Percentiles rank a stretch among this genome's conserved stretches.
These are phyloP conservation scores for Forbesichthys agassizii DNA, from an alignment of 2,113 vertebrate species.

Conservation along the genomic window DNA sequence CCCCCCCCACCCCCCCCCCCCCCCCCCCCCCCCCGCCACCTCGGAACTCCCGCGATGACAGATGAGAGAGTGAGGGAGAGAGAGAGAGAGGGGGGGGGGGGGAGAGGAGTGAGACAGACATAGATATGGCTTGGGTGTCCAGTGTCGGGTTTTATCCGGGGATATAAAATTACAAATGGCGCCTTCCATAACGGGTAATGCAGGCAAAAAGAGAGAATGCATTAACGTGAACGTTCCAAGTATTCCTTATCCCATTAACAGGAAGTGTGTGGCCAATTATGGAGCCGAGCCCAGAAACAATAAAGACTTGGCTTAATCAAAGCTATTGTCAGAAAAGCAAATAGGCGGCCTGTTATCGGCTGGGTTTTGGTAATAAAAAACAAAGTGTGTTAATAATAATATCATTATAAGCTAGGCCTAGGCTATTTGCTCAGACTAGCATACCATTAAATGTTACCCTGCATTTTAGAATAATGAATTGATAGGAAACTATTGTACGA, in stretches of 20 bases:
- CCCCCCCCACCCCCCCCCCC: no score
- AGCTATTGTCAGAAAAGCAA: constrained; percentile 26
- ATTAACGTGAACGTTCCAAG: constrained; percentile 52
- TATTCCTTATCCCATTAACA: constrained; percentile 54
- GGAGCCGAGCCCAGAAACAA: constrained; percentile 32
- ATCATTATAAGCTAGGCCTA: not conserved
- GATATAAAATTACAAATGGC: constrained; percentile 77
- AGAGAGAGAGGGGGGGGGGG: not conserved
- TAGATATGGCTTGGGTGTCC: constrained; percentile 52
- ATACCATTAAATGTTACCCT: not conserved
- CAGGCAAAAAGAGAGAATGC: constrained; percentile 14
- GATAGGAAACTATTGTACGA: not conserved
- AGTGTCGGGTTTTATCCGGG: constrained; percentile 66
- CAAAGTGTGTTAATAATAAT: not conserved
- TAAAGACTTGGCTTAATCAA: constrained; percentile 26
- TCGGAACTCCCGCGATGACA: no score
- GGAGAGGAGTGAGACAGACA: not conserved
- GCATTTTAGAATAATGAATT: not conserved
- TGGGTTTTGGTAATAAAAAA: not conserved
- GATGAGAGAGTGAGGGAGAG: no score
- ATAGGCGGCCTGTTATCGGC: not conserved
- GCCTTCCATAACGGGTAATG: constrained; percentile 55
- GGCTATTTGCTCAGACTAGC: not conserved
- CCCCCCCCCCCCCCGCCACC: no score
- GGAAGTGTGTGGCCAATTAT: constrained; percentile 9